A percentile compares a stretch with the other conserved stretches of the same genome.
These are phyloP conservation scores for Meta bourneti DNA, from an alignment of 2,888 invertebrate species.

Conservation along the genomic window DNA sequence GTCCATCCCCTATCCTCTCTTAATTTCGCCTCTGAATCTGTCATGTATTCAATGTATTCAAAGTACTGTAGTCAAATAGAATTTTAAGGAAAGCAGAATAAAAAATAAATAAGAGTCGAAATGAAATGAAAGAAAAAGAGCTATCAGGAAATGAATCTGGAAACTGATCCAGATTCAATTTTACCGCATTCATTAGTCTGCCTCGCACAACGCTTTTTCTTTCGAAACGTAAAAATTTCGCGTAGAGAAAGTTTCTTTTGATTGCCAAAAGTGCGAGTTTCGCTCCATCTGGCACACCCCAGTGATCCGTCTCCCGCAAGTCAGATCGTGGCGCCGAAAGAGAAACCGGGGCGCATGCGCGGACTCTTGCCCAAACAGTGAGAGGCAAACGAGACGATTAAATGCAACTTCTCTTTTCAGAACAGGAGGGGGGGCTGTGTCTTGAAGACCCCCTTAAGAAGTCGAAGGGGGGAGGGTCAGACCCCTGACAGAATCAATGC, in stretches of 20 bases:
- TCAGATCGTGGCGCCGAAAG: slow-evolving; percentile 70
- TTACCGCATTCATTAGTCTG: neutral
- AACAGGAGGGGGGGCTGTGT: slow-evolving; percentile 1
- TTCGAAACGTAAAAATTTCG: neutral
- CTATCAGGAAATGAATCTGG: too few relatives aligned
- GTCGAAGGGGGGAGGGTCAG: slow-evolving; percentile 33
- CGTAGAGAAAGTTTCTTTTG: neutral
- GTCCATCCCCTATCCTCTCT: too few relatives aligned
- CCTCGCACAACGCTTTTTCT: neutral
- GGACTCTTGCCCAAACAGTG: slow-evolving; percentile 70
- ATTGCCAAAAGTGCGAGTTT: slow-evolving; percentile 25
- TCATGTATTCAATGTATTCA: too few relatives aligned
- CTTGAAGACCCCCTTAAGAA: neutral
- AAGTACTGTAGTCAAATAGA: too few relatives aligned
- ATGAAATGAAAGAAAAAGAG: too few relatives aligned
- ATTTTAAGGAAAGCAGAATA: too few relatives aligned
- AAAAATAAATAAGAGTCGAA: too few relatives aligned
- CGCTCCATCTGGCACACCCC: slow-evolving; percentile 5
- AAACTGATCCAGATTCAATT: too few relatives aligned
- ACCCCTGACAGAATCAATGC: slow-evolving; percentile 63
- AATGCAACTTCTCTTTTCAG: slow-evolving; percentile 47
- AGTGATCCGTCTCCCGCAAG: slow-evolving; percentile 40
- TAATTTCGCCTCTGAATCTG: too few relatives aligned
- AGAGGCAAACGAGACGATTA: slow-evolving; percentile 73
- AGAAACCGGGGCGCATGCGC: slow-evolving; percentile 48